Base-by-base conservation (phyloP, 2,113 vertebrate genomes). In the Sinosuthora webbiana region DNA sequence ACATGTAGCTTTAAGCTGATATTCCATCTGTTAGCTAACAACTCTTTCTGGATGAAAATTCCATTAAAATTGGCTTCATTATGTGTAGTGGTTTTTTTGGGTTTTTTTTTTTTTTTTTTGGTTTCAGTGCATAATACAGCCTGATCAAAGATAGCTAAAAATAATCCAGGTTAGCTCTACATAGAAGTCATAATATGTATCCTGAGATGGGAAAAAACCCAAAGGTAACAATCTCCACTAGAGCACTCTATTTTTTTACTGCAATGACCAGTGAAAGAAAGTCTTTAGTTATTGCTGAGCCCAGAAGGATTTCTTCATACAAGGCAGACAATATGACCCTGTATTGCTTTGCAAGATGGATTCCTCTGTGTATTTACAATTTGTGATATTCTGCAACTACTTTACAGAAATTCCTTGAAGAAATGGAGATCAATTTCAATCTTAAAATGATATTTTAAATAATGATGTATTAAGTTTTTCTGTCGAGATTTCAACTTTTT, bases 131-230 rank as follows among this genome's bases (percentile, higher is more conserved):
- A 60, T 93, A 85, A 41, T 76, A 57, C 11, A 79, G 45, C n/a
- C 28, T 86, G 27, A 92, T 92, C 62, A 86, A 90, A 90, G 47
- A 60, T 3, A 80, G 45, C 55, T 92, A 86, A 90, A 93, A 92
- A 42, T 79, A 91, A 79, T 62, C 18, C 50, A 65, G n/a, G 42
- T 83, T 93, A 80, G 7, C 35, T 71, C 15, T 71, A 44, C 31
- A 60, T 50, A 41, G 39, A 83, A 76, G 23, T 42, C 42, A 42
- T 67, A 50, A 30, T n/a, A 35, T 8, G 9, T 44, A 70, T 73
- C 22, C 56, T 65, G 37, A 55, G 25, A 69, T 8, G 5, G 27
- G 4, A 10, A 45, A 37, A 80, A 78, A 24, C 1, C 9, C 5
- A 69, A 59, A n/a, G 7, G 20, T 50, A 69, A 27, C 41, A 79